Evolutionary conservation across 2,888 invertebrate genomes (phyloP), one percentile per base, ranked within the genome.

Genomic region (Colletes collaris): DNA sequence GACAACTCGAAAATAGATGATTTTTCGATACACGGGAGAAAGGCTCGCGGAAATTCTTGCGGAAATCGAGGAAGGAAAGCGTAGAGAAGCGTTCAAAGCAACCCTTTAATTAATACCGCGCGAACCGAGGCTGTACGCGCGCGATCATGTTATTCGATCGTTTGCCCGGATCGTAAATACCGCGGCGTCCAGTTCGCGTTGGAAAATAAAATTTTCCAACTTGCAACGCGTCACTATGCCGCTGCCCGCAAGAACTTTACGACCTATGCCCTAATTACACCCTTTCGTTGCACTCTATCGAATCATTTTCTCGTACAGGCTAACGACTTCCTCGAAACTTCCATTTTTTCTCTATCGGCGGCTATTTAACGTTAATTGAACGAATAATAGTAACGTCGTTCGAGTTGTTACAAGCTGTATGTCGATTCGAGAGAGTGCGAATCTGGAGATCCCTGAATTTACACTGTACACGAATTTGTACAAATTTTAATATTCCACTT

Each of bases 61-160:
- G 40, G 59, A 46, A 63, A 58, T 74, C 64, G 68, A 46, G 59
- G 60, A 63, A 35, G 56, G 66, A 19, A 27, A 27, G 27, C 44
- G 46, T 19, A 44, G 49, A 53, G 64, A 66, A 68, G 46, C 52
- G 70, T 60, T 74, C 69, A 59, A 79, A 66, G 73, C 16, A 44
- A 62, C 53, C 56, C 81, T 68, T 82, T 81, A 77, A 82, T 82
- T 81, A 75, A 82, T 82, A 77, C 74, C 71, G 68, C 77, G 73
- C 68, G 62, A 71, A 62, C 56, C 53, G 67, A 27, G 27, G 27
- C 27, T 27, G 27, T 27, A 27, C 27, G 2, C 27, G 27, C 2
- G 27, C 27, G 27, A 27, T 27, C 27, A 27, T 27, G 27, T 27
- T 27, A 27, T 27, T 27, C 27, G 27, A 27, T 27, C 27, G 55